phyloP scores from a whole-genome alignment of 2,113 vertebrate genomes.

The Corythoichthys haematopterus region DNA sequence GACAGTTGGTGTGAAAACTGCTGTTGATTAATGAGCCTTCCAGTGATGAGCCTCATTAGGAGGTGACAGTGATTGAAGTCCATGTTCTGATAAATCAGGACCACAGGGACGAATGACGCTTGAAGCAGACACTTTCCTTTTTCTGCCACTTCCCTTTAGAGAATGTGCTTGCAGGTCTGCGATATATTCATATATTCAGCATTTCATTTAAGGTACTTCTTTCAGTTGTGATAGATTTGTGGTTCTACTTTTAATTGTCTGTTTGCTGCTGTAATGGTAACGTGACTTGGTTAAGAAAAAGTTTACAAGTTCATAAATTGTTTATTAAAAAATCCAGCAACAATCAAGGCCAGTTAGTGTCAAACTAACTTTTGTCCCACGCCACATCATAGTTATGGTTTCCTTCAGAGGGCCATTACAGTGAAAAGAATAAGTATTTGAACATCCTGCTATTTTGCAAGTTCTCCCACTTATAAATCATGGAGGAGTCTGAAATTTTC shows the following conservation, averaged over 20 bases:
- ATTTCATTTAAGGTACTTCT: constrained; percentile 10
- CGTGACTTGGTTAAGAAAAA: neutral
- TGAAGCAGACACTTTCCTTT: constrained; percentile 12
- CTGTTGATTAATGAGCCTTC: constrained; percentile 33
- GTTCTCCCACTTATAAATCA: no score
- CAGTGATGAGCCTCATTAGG: constrained; percentile 45
- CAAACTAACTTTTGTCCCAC: no score
- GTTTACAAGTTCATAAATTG: neutral
- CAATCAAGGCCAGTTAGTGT: no score
- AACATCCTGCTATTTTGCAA: no score
- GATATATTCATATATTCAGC: neutral
- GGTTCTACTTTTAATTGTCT: constrained; percentile 1
- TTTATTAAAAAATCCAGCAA: neutral
- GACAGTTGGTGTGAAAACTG: constrained; percentile 13
- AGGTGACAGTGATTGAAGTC: constrained; percentile 47
- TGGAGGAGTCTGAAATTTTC: no score
- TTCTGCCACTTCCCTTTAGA: constrained; percentile 5
- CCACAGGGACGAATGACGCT: constrained; percentile 23
- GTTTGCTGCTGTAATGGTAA: neutral
- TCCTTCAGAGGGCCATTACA: no score
- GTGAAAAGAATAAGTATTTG: no score
- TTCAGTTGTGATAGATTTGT: constrained; percentile 2
- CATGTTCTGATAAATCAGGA: constrained; percentile 17
- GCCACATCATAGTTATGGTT: no score
- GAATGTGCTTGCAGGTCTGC: neutral